These are phyloP conservation scores for Aldabrachelys gigantea DNA, from an alignment of 2,113 vertebrate species.

Conservation along the genomic window DNA sequence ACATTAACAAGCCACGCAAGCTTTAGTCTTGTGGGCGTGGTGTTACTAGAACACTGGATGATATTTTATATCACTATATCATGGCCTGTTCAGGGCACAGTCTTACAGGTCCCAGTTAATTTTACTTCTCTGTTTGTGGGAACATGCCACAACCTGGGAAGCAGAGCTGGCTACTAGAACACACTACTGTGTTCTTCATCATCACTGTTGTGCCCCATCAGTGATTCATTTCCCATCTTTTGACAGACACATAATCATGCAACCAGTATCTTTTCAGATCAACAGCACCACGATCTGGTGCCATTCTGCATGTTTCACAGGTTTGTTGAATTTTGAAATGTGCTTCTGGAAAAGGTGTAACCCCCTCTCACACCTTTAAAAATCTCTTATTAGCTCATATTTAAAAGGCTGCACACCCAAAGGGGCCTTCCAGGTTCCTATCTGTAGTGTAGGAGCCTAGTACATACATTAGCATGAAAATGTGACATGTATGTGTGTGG, in stretches of 20 bases:
- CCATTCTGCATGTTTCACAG: background rate
- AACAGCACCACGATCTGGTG: rapidly evolving
- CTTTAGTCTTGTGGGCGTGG: rapidly evolving
- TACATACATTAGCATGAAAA: background rate
- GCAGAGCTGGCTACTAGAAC: background rate
- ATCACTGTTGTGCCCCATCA: background rate
- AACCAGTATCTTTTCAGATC: background rate
- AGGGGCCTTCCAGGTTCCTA: background rate
- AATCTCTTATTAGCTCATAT: background rate
- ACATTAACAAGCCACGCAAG: background rate
- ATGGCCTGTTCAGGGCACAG: background rate
- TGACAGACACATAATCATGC: background rate
- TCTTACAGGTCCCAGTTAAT: rapidly evolving
- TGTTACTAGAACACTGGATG: background rate
- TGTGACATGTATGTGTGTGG: background rate
- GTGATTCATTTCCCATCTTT: background rate
- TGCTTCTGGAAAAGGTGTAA: background rate
- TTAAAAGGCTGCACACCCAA: background rate
- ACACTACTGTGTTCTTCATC: background rate
- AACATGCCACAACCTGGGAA: background rate
- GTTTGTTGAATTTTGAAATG: background rate
- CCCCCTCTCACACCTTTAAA: background rate
- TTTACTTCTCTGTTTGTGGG: rapidly evolving
- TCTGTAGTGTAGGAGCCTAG: background rate
- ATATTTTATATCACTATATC: rapidly evolving